Evolutionary conservation across 2,888 invertebrate genomes (phyloP).

Genomic region (Drosophila ustulata): DNA sequence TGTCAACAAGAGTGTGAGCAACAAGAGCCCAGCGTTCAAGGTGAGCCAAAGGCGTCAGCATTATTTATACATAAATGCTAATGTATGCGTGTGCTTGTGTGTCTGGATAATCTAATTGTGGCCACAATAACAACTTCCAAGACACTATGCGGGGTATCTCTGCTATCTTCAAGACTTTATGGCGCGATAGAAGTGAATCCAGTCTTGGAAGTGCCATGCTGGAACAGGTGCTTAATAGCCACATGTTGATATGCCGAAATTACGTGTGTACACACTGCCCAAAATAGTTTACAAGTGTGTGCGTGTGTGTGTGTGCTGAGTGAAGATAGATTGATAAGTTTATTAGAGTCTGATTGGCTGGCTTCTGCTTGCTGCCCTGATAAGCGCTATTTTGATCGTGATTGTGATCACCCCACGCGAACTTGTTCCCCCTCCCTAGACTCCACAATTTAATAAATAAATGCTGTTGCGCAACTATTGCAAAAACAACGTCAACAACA

Average conservation of each 20-base stretch:
- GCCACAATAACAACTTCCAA: constrained; percentile 8
- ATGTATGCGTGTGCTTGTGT: background rate
- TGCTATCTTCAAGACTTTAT: constrained; percentile 1
- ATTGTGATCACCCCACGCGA: constrained; percentile 49
- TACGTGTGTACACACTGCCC: constrained; percentile 6
- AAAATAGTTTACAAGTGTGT: background rate
- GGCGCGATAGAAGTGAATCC: background rate
- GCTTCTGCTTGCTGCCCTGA: constrained; percentile 12
- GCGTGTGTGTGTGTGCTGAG: background rate
- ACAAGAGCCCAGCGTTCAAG: constrained; percentile 64
- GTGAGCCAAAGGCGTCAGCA: constrained; percentile 48
- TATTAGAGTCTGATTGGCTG: background rate
- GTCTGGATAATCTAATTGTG: constrained; percentile 5
- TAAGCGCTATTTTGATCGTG: constrained; percentile 27
- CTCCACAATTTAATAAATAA: constrained; percentile 35
- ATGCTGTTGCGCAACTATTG: constrained; percentile 55
- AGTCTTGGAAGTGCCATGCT: background rate
- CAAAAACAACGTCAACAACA: constrained; percentile 28
- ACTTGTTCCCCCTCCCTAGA: constrained; percentile 2
- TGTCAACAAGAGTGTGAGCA: constrained; percentile 36
- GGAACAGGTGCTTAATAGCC: constrained; percentile 24
- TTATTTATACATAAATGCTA: constrained; percentile 3
- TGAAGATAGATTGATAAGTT: constrained; percentile 24
- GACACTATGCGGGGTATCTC: background rate
- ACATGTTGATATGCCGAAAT: constrained; percentile 37